These are phyloP conservation scores for Catagonus wagneri DNA, from an alignment of 2,113 vertebrate genomes.

Conservation along the genomic window DNA sequence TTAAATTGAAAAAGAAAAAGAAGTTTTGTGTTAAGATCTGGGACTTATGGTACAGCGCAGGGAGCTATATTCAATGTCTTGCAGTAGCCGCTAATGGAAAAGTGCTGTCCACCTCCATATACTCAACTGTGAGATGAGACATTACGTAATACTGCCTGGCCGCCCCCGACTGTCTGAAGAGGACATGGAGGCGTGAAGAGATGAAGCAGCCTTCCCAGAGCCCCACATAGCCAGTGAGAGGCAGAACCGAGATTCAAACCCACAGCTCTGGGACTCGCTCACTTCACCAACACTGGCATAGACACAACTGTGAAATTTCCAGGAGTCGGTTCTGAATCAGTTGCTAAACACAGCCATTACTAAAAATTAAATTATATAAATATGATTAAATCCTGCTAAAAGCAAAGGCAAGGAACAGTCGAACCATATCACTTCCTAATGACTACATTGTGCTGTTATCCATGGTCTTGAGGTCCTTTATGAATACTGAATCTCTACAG, in stretches of 20 bases:
- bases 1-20: background rate
- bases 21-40: background rate
- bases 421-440: background rate
- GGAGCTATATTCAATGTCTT: background rate
- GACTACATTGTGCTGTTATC: background rate
- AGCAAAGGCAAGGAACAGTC: background rate
- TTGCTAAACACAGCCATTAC: background rate
- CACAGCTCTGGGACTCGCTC: background rate
- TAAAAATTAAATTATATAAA: background rate
- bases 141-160: background rate
- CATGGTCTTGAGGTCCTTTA: background rate
- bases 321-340: background rate
- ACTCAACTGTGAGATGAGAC: background rate
- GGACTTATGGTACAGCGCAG: background rate
- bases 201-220: background rate
- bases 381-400: background rate
- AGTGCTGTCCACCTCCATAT: background rate
- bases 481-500: fast-evolving
- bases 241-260: background rate
- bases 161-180: background rate
- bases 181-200: background rate
- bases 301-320: background rate
- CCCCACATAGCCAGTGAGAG: background rate
- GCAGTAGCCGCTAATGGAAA: background rate
- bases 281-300: fast-evolving